Conservation (phyloP, 2,888 invertebrate species). For the Nineta flava region DNA sequence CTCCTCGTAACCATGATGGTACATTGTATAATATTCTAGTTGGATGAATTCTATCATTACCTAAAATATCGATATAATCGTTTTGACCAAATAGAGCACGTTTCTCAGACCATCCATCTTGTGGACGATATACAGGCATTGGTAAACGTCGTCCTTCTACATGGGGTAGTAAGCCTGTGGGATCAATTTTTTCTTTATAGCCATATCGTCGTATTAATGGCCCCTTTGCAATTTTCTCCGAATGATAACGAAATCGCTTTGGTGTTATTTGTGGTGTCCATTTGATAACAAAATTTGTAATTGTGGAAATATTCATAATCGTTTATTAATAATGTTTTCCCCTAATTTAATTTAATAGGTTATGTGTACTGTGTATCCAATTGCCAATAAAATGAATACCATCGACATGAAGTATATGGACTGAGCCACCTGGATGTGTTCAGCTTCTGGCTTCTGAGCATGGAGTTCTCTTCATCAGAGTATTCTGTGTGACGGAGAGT, state of each 20-base stretch:
- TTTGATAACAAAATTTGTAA: too few relatives aligned
- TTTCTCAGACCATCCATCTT: constrained; percentile 57
- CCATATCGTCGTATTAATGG: constrained; percentile 52
- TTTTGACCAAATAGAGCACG: constrained; percentile 85
- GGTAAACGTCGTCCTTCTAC: constrained; percentile 35
- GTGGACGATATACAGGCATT: constrained; percentile 57
- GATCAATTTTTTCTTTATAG: constrained; percentile 48
- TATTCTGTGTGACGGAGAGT: too few relatives aligned
- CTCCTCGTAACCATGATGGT: constrained; percentile 81
- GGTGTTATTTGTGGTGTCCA: constrained; percentile 20
- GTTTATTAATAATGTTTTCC: too few relatives aligned
- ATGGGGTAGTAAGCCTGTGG: constrained; percentile 55
- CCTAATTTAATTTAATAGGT: too few relatives aligned
- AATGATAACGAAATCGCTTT: constrained; percentile 42
- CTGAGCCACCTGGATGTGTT: too few relatives aligned
- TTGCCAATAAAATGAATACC: too few relatives aligned
- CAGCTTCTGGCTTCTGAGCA: too few relatives aligned
- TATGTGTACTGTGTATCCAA: too few relatives aligned
- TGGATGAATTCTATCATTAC: constrained; percentile 67
- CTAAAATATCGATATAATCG: constrained; percentile 93
- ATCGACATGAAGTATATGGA: too few relatives aligned
- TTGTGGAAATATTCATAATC: too few relatives aligned
- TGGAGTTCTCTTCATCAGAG: too few relatives aligned
- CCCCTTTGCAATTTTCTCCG: constrained; percentile 39
- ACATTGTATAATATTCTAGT: constrained; percentile 69